A percentile compares a stretch with the other conserved stretches of the same genome.
Evolutionary conservation across 2,888 invertebrate species (phyloP).

Genomic region (Dryococelus australis): DNA sequence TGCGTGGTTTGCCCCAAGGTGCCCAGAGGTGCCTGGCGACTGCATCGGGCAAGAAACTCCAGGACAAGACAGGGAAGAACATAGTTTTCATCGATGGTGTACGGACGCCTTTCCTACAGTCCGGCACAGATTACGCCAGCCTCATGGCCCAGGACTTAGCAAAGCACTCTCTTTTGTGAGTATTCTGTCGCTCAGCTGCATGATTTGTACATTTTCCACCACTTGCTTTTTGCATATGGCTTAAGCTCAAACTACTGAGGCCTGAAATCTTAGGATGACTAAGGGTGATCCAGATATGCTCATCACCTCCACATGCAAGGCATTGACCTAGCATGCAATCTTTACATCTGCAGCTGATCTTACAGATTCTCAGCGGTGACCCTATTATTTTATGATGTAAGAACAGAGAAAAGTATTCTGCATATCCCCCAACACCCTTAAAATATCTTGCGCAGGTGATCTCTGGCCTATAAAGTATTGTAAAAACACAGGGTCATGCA

Average conservation of each 20-base stretch:
- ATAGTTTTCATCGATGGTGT: constrained; percentile 97
- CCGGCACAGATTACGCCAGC: constrained; percentile 92
- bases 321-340: too few relatives aligned
- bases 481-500: too few relatives aligned
- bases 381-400: too few relatives aligned
- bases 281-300: too few relatives aligned
- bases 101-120: constrained; percentile 92
- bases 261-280: too few relatives aligned
- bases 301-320: too few relatives aligned
- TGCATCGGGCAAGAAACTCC: constrained; percentile 22
- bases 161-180: constrained; percentile 86
- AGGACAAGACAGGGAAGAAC: constrained; percentile 75
- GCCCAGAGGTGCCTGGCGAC: constrained; percentile 34
- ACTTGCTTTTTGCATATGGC: not conserved
- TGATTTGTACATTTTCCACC: not conserved
- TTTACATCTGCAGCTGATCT: too few relatives aligned
- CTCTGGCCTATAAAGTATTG: too few relatives aligned
- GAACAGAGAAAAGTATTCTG: too few relatives aligned
- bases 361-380: too few relatives aligned
- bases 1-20: not conserved
- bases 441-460: too few relatives aligned
- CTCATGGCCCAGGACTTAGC: constrained; percentile 97
- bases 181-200: constrained; percentile 47
- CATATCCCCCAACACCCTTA: too few relatives aligned
- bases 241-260: not conserved